phyloP scores from a whole-genome alignment of 2,797 vertebrate species.

The Helicolenus hilgendorfi region DNA sequence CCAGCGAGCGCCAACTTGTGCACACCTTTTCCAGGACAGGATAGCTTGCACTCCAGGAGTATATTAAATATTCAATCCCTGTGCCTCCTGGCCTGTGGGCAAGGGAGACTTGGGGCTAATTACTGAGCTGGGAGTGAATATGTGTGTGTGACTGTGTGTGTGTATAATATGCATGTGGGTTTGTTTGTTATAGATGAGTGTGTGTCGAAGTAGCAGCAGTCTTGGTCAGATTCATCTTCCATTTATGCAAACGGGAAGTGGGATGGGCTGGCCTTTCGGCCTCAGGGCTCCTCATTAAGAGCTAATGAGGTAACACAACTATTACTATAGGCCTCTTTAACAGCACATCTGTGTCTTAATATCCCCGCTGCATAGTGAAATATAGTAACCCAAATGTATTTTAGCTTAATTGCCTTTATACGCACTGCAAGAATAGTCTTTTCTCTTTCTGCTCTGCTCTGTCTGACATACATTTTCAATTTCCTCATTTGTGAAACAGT shows the following conservation, averaged over 20 bases:
- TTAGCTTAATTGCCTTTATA: background rate
- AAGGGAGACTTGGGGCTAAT: constrained; percentile 60
- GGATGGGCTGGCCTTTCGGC: constrained; percentile 14
- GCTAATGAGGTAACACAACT: constrained; percentile 57
- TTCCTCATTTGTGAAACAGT: constrained; percentile 26
- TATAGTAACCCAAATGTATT: background rate
- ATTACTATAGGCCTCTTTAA: constrained; percentile 16
- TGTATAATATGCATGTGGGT: constrained; percentile 4
- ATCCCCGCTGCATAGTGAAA: background rate
- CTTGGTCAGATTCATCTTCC: constrained; percentile 33
- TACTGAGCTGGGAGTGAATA: constrained; percentile 34
- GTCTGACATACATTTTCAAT: background rate
- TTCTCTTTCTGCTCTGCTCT: background rate
- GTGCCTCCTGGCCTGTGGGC: constrained; percentile 35
- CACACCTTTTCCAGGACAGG: constrained; percentile 67
- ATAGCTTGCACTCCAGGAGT: constrained; percentile 57
- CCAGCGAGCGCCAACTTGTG: constrained; percentile 35
- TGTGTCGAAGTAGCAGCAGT: constrained; percentile 19
- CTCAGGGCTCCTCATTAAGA: constrained; percentile 51
- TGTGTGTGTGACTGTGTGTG: background rate
- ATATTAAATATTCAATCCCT: constrained; percentile 80
- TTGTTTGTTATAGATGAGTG: constrained; percentile 13
- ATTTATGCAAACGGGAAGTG: constrained; percentile 46
- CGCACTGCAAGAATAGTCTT: background rate
- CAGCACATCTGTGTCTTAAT: constrained; percentile 10